Evolutionary conservation across 2,888 invertebrate genomes (phyloP), one percentile per base, ranked within the genome.

Genomic region (Phortica magna): DNA sequence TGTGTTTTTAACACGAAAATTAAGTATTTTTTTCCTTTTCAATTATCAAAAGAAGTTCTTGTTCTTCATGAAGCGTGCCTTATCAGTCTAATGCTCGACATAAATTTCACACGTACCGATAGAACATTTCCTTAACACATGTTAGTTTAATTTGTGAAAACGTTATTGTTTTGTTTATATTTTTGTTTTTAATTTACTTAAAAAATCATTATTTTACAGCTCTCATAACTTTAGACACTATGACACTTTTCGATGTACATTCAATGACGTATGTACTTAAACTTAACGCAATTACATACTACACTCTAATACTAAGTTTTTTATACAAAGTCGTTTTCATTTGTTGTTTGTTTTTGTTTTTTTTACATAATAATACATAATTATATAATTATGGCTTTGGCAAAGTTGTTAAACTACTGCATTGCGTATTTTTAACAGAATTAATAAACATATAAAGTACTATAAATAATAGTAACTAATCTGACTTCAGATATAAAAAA

Each of bases 331-430:
- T 31, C 31, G 31, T 31, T 31, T 31, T 31, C 31, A 31, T 31
- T 31, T 31, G 31, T 43, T 64, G 53, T 74, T 31, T 42, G 39
- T 74, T 17, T 73, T 61, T 42, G 43, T 53, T 72, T 64, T 71
- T 48, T 74, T 65, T 48, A 74, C 64, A 74, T 39, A 48, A 55
- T 55, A 68, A 65, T 41, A 75, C 14, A 59, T 48, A 79, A 80
- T 77, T 76, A 77, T 77, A 17, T 71, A 71, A 71, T 75, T 79
- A 84, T 84, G 83, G 83, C 84, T 84, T 84, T 84, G 84, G 84
- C 80, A 82, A 83, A 77, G 67, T 17, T 61, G n/a, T 72, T 71
- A 31, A 61, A 48, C 55, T 71, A 71, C 31, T 71, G 70, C 70
- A 71, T 53, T 53, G 70, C 70, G 55, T 68, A 42, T 42, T 42